A percentile compares a stretch with the other conserved stretches of the same genome.
Conservation (phyloP, 2,888 invertebrate species). For the Himalopsyche anomala region DNA sequence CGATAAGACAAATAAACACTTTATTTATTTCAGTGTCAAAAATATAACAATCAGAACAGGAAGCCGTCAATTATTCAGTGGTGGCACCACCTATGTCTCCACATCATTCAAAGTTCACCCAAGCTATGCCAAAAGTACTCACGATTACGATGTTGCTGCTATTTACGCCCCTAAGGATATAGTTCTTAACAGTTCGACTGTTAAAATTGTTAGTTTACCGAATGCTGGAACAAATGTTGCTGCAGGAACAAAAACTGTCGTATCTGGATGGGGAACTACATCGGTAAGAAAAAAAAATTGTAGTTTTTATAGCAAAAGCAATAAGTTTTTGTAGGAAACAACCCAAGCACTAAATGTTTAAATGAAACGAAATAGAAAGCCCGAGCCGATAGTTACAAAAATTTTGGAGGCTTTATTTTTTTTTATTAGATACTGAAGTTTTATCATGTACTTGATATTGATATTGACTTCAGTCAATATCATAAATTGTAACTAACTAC, state of each 20-base stretch:
- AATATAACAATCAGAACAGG: constrained; percentile 2
- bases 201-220: constrained; percentile 66
- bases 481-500: too few species aligned
- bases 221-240: constrained; percentile 66
- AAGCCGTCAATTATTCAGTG: neutral
- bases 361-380: too few species aligned
- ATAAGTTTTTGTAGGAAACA: too few species aligned
- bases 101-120: neutral
- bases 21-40: neutral
- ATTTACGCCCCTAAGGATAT: neutral
- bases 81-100: neutral
- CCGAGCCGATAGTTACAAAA: too few species aligned
- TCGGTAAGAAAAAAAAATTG: constrained; percentile 67
- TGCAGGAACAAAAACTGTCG: constrained; percentile 68
- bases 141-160: neutral
- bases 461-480: too few species aligned
- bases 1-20: neutral
- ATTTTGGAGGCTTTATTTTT: too few species aligned
- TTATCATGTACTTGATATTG: too few species aligned
- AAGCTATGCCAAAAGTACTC: neutral
- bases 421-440: too few species aligned
- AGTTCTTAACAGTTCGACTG: neutral
- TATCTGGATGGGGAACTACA: constrained; percentile 74
- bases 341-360: too few species aligned
- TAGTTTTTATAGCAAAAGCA: too few species aligned